Evolutionary conservation across 2,113 vertebrate species (phyloP).

Genomic region (Percopsis transmontana): DNA sequence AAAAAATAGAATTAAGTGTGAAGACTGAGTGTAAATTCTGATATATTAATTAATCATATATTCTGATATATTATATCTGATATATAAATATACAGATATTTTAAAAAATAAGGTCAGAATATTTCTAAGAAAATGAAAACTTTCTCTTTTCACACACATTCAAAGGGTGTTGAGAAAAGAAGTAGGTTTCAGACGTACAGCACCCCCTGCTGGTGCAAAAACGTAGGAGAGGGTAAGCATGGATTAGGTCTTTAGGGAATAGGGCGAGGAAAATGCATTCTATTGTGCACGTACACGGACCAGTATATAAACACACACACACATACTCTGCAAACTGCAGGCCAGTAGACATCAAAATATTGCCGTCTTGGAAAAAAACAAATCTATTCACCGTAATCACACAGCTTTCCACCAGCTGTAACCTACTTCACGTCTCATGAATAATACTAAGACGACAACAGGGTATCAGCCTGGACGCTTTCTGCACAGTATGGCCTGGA

Average conservation of each 20-base stretch:
- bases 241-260: constrained; percentile 22
- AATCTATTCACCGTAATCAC: constrained; percentile 13
- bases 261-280: neutral
- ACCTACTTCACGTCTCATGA: constrained; percentile 31
- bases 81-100: no score
- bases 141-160: constrained; percentile 14
- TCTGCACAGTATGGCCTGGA: constrained; percentile 11
- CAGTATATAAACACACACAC: constrained; percentile 1
- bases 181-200: constrained; percentile 51
- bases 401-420: constrained; percentile 9
- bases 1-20: no score
- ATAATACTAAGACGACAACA: constrained; percentile 21
- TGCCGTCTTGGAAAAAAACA: neutral
- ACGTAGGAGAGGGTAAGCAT: constrained; percentile 9
- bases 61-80: no score
- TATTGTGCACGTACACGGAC: constrained; percentile 11
- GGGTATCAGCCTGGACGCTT: constrained; percentile 11
- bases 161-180: neutral
- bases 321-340: neutral
- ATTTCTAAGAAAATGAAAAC: neutral
- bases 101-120: neutral
- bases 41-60: no score
- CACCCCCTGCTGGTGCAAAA: constrained; percentile 70
- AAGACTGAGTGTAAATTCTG: no score
- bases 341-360: no score